phyloP scores from a whole-genome alignment of 2,113 vertebrate species.

The Chauna torquata region DNA sequence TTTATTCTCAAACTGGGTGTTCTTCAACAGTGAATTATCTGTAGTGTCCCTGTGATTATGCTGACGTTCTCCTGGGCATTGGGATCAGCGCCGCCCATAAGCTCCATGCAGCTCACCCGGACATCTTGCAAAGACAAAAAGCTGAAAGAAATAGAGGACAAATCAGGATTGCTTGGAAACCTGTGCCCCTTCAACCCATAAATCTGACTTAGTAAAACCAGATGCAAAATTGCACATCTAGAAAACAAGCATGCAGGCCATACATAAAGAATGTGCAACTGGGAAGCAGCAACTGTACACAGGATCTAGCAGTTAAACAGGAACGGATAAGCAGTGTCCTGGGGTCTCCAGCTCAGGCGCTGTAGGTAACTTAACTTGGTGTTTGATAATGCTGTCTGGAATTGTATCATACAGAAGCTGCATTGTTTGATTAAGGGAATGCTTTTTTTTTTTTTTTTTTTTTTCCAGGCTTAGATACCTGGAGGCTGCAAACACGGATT shows the following conservation, averaged over 20 bases:
- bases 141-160: not conserved
- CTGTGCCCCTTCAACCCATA: not conserved
- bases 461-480: not conserved
- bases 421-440: not conserved
- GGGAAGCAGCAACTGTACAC: not conserved
- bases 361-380: not conserved
- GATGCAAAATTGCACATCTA: not conserved
- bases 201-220: not conserved
- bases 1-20: not conserved
- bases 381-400: not conserved
- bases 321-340: not conserved
- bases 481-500: not conserved
- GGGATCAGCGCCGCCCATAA: not conserved
- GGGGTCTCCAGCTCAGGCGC: not conserved
- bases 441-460: too few species aligned
- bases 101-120: not conserved
- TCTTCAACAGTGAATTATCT: not conserved
- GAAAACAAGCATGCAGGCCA: not conserved
- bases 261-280: not conserved
- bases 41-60: not conserved
- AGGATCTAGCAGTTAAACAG: not conserved
- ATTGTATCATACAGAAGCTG: not conserved
- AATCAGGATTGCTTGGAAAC: not conserved
- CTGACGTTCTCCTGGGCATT: not conserved
- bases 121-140: not conserved